Conservation (phyloP, 2,113 vertebrate species). For the Chloropsis cyanopogon region DNA sequence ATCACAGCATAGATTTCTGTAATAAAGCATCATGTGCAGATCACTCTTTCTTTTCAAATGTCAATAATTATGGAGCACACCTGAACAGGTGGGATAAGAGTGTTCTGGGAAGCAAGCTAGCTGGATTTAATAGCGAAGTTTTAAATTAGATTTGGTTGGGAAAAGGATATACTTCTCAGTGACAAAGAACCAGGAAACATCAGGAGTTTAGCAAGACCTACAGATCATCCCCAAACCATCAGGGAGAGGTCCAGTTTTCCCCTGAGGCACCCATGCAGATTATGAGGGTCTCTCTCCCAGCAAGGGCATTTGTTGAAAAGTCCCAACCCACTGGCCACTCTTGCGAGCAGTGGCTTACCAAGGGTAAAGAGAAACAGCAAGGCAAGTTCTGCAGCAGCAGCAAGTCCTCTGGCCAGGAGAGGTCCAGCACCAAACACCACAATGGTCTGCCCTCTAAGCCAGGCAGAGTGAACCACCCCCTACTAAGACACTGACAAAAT, state of each 20-base stretch:
- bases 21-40: neutral
- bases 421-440: neutral
- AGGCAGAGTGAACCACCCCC: neutral
- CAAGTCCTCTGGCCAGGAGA: neutral
- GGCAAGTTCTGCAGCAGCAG: neutral
- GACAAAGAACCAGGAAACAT: neutral
- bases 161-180: neutral
- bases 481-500: neutral
- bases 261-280: neutral
- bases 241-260: neutral
- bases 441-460: neutral
- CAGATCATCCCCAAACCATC: neutral
- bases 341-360: neutral
- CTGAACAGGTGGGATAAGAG: neutral
- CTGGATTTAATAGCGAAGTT: neutral
- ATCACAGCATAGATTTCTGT: neutral
- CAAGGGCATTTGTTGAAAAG: neutral
- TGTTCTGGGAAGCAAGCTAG: neutral
- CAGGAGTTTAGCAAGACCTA: neutral
- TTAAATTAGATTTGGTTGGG: neutral
- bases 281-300: neutral
- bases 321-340: too few relatives aligned
- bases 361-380: neutral
- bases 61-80: neutral
- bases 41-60: neutral